A percentile compares a stretch with the other conserved stretches of the same genome.
Evolutionary conservation across 2,113 vertebrate species (phyloP).

Genomic region (Amazona guildingii): DNA sequence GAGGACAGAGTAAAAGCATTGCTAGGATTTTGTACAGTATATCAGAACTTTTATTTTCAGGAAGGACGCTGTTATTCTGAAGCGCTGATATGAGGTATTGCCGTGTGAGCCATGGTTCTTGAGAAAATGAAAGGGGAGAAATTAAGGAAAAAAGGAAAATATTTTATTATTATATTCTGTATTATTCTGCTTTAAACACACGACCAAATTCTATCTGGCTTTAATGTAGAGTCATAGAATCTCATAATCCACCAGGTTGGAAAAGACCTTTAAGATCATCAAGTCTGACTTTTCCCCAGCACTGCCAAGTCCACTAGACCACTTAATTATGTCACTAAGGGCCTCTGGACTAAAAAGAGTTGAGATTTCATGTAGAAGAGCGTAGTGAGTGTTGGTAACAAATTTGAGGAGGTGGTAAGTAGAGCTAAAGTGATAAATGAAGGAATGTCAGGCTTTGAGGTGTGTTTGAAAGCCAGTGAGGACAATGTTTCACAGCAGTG

Average conservation of each 20-base stretch:
- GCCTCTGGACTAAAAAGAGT: background rate
- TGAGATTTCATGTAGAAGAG: background rate
- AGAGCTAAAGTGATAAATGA: background rate
- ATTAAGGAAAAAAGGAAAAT: background rate
- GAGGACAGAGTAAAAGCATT: background rate
- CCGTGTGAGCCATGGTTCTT: background rate
- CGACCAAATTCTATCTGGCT: background rate
- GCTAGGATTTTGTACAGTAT: background rate
- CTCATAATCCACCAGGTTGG: background rate
- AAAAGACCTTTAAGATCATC: background rate
- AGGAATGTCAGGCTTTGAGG: background rate
- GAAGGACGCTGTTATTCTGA: background rate
- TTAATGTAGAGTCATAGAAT: background rate
- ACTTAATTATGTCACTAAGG: background rate
- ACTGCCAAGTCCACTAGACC: background rate
- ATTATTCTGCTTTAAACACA: background rate
- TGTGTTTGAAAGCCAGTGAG: background rate
- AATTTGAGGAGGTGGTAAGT: background rate
- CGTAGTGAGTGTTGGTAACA: background rate
- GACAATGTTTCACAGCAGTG: background rate
- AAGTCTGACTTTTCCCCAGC: background rate
- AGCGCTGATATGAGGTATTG: background rate
- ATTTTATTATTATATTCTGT: background rate
- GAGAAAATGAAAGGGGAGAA: background rate
- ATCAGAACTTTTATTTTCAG: background rate